Conservation (phyloP, 2,888 invertebrate species). For the Lasioglossum zephyrum region DNA sequence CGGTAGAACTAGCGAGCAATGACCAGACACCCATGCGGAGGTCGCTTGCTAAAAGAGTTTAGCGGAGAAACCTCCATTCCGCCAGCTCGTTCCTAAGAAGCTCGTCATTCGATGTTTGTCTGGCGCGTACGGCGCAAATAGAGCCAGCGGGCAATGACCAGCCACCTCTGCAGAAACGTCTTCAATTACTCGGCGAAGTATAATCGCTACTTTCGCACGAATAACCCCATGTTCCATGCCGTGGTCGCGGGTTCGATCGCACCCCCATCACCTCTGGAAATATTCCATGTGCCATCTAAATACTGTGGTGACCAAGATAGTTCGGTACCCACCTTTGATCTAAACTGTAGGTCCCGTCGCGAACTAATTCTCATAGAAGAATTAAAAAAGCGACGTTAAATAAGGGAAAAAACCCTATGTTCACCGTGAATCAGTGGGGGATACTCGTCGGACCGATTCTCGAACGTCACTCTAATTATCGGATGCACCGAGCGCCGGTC, state of each 20-base stretch:
- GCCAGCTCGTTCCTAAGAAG: background rate
- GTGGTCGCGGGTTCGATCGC: too few relatives aligned
- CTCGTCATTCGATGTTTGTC: background rate
- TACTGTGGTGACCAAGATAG: too few relatives aligned
- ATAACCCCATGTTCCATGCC: background rate
- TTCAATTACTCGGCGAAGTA: background rate
- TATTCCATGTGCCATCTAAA: too few relatives aligned
- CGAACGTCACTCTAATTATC: constrained; percentile 45
- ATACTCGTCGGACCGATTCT: constrained; percentile 36
- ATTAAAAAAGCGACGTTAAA: too few relatives aligned
- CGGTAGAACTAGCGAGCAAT: background rate
- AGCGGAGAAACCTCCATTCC: background rate
- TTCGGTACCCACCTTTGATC: too few relatives aligned
- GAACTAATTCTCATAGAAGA: too few relatives aligned
- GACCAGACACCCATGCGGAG: background rate
- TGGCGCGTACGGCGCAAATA: background rate
- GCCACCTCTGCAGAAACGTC: background rate
- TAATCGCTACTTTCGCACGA: background rate
- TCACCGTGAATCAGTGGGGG: constrained; percentile 16
- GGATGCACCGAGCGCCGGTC: constrained; percentile 6
- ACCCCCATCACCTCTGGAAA: too few relatives aligned
- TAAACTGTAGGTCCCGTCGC: too few relatives aligned
- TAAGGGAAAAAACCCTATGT: too few relatives aligned
- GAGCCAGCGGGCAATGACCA: background rate
- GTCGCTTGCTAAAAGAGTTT: background rate